Percentiles rank a stretch among this genome's conserved stretches.
phyloP scores from a whole-genome alignment of 2,113 vertebrate species.

The Crotalus viridis region DNA sequence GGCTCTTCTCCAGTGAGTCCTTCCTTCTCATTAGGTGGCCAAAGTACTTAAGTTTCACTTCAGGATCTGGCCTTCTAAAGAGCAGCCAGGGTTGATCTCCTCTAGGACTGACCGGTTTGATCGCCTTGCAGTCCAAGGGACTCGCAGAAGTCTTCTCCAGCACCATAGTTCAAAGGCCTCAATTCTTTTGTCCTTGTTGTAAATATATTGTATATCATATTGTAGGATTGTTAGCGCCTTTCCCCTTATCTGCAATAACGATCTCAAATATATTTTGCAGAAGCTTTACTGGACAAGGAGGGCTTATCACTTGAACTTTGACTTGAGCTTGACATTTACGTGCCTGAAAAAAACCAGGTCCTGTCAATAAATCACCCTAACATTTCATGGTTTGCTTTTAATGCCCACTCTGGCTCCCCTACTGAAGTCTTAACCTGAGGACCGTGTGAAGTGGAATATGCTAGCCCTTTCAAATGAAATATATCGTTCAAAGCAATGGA shows the following conservation, averaged over 20 bases:
- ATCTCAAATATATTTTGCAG: not conserved
- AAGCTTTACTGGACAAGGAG: not conserved
- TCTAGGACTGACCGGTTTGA: too few relatives aligned
- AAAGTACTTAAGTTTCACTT: too few relatives aligned
- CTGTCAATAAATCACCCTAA: constrained; percentile 2
- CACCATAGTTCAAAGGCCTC: too few relatives aligned
- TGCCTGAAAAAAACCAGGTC: not conserved
- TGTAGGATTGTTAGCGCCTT: not conserved
- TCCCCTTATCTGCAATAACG: not conserved
- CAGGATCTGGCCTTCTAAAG: too few relatives aligned
- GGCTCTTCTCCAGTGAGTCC: too few relatives aligned
- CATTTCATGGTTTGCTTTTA: not conserved
- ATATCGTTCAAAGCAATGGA: not conserved
- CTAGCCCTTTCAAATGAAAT: not conserved
- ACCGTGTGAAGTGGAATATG: not conserved
- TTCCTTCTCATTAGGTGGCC: too few relatives aligned
- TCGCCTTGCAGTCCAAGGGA: too few relatives aligned
- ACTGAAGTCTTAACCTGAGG: not conserved
- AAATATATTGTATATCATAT: not conserved
- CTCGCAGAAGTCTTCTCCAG: too few relatives aligned
- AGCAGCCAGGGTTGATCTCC: too few relatives aligned
- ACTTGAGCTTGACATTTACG: not conserved
- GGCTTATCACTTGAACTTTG: not conserved
- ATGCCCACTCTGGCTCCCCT: not conserved
- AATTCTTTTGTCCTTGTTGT: too few relatives aligned